A percentile compares a stretch with the other conserved stretches of the same genome.
Evolutionary conservation across 2,888 invertebrate species (phyloP).

Genomic region (Orthosia gothica): DNA sequence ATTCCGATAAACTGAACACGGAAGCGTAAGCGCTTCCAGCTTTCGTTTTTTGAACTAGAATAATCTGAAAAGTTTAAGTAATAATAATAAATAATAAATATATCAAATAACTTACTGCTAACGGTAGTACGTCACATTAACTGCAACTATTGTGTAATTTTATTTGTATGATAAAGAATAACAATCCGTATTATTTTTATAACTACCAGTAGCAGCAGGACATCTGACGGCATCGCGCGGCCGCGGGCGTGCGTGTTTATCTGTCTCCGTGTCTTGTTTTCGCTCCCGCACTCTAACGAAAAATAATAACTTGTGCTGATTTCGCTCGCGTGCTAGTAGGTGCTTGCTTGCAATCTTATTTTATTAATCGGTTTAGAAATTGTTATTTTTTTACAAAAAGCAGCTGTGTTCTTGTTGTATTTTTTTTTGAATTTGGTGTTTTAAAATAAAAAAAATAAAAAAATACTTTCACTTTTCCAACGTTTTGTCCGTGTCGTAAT

Average conservation of each 20-base stretch:
- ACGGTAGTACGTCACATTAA: not conserved
- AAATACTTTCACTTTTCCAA: constrained; percentile 67
- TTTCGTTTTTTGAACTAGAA: not conserved
- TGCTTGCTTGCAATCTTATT: constrained; percentile 26
- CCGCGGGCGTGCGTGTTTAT: constrained; percentile 35
- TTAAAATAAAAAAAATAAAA: constrained; percentile 8
- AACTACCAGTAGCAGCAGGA: constrained; percentile 33
- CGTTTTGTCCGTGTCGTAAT: constrained; percentile 41
- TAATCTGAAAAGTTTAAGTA: not conserved
- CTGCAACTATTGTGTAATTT: constrained; percentile 27
- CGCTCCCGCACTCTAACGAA: constrained; percentile 21
- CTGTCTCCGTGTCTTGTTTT: constrained; percentile 38
- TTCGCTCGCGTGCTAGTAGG: constrained; percentile 58
- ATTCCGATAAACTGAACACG: not conserved
- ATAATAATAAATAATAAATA: not conserved
- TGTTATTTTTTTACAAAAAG: constrained; percentile 35
- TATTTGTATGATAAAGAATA: constrained; percentile 21
- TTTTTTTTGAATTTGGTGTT: constrained; percentile 7
- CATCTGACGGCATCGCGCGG: constrained; percentile 45
- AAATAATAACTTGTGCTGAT: constrained; percentile 38
- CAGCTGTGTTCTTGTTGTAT: constrained; percentile 21
- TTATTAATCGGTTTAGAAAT: constrained; percentile 42
- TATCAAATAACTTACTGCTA: not conserved
- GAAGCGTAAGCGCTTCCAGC: not conserved
- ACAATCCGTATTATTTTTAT: constrained; percentile 40